Evolutionary conservation across 2,797 vertebrate species (phyloP).

Genomic region (Sebastes taczanowskii): DNA sequence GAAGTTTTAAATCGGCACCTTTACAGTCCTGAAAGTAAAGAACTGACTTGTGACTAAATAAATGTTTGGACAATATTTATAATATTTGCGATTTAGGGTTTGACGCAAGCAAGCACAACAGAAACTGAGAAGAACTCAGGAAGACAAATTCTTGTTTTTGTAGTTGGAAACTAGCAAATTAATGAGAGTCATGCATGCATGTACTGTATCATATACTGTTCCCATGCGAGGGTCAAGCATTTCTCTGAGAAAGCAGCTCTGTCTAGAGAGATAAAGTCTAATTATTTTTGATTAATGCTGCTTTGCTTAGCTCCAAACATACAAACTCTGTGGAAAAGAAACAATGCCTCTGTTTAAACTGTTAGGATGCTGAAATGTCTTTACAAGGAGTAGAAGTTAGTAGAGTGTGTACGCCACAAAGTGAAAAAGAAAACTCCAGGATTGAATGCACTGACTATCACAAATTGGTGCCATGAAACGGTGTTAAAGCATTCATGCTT

Average conservation of each 20-base stretch:
- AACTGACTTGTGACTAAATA: neutral
- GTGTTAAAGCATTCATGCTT: conserved; percentile 26
- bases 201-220: conserved; percentile 2
- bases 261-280: conserved; percentile 40
- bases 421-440: neutral
- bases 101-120: neutral
- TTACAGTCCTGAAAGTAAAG: neutral
- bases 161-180: conserved; percentile 1
- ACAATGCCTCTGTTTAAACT: conserved; percentile 15
- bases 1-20: neutral
- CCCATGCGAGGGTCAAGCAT: conserved; percentile 48
- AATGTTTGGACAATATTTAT: neutral
- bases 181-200: conserved; percentile 29
- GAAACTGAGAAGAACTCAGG: neutral
- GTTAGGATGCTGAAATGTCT: conserved; percentile 18
- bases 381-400: neutral
- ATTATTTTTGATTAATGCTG: conserved; percentile 60
- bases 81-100: neutral
- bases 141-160: conserved; percentile 5
- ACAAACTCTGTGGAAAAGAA: conserved; percentile 24
- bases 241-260: conserved; percentile 36
- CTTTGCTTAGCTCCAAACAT: conserved; percentile 21
- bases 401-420: neutral
- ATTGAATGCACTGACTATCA: conserved; percentile 28
- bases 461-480: conserved; percentile 36